A percentile compares a stretch with the other conserved stretches of the same genome.
These are phyloP conservation scores for Drosophila quinaria DNA, from an alignment of 2,888 invertebrate genomes.

Conservation along the genomic window DNA sequence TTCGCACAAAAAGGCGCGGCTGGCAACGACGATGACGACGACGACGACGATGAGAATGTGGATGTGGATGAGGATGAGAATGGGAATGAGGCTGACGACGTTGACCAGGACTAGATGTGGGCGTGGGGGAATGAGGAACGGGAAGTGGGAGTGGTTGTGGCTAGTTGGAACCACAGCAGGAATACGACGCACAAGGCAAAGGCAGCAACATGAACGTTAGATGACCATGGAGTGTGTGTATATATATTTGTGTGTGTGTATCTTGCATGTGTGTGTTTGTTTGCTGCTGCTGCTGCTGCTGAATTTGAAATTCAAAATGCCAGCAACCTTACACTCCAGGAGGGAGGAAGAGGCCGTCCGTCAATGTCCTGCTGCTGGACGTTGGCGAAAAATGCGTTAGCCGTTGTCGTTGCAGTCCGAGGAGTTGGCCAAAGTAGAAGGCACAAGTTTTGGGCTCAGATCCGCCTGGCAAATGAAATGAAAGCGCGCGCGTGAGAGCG, in stretches of 20 bases:
- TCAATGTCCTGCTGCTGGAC: conserved; percentile 78
- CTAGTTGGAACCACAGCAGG: conserved; percentile 31
- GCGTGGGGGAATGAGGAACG: neutral
- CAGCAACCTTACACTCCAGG: conserved; percentile 53
- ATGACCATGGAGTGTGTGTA: conserved; percentile 41
- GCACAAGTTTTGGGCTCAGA: conserved; percentile 69
- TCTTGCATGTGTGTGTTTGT: conserved; percentile 5
- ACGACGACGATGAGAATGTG: conserved; percentile 12
- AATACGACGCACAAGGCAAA: conserved; percentile 58
- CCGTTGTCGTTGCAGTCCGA: conserved; percentile 40
- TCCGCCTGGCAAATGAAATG: conserved; percentile 75
- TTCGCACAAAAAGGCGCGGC: conserved; percentile 80
- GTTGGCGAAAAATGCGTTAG: conserved; percentile 79
- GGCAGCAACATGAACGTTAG: conserved; percentile 54
- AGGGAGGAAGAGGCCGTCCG: conserved; percentile 58
- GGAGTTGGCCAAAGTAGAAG: conserved; percentile 72
- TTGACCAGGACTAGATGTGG: conserved; percentile 27
- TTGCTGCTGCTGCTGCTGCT: conserved; percentile 55
- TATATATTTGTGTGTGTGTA: conserved; percentile 23
- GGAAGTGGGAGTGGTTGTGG: conserved; percentile 9
- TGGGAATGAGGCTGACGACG: conserved; percentile 18
- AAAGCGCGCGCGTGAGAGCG: conserved; percentile 71
- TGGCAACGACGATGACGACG: conserved; percentile 37
- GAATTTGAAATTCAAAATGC: conserved; percentile 82
- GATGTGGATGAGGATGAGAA: neutral